Base-by-base conservation (phyloP, 1,140 invertebrate species). In the Liolophura sinensis region DNA sequence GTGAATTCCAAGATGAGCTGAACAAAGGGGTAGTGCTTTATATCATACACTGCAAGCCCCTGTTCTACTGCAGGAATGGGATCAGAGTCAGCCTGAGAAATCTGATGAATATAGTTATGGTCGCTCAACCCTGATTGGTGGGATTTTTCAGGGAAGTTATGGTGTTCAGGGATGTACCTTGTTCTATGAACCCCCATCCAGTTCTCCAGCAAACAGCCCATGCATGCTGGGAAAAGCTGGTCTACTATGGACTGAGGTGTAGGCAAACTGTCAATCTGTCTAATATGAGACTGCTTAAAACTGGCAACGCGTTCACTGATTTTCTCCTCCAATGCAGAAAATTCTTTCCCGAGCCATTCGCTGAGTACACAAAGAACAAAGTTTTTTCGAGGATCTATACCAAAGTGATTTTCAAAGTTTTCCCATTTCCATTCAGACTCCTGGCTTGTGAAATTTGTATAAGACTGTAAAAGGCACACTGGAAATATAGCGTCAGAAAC, bases 1-100 rank as follows among this genome's bases (percentile, higher is more conserved):
- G 72, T 60, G 67, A 80, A 76, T 64, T 80, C 78, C 52, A 80
- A 64, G 47, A 80, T 73, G 6, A 78, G 54, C 67, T 78, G 78
- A 48, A 78, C 71, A 22, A 78, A 60, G 3, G 75, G 74, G 51
- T 69, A 76, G n/a, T 64, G 40, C 46, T 69, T 65, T 31, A 20
- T 12, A 5, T 54, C 22, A 50, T n/a, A 50, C 18, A 54, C 18
- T 5, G 12, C 51, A 54, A 5, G 22, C 7, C 51, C 18, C 7
- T 5, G 12, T 7, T 54, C 51, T 20, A 54, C n/a, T n/a, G 1
- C 51, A 54, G 3, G 3, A 54, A 7, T 5, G 51, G 18, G 18
- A 20, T 54, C n/a, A 1, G 22, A 54, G 3, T n/a, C 51, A 54
- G 51, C 18, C 51, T 54, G 51, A 20, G 18, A 20, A n/a, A 50